Conservation (phyloP, 2,113 vertebrate species). For the Seriola dumerili region DNA sequence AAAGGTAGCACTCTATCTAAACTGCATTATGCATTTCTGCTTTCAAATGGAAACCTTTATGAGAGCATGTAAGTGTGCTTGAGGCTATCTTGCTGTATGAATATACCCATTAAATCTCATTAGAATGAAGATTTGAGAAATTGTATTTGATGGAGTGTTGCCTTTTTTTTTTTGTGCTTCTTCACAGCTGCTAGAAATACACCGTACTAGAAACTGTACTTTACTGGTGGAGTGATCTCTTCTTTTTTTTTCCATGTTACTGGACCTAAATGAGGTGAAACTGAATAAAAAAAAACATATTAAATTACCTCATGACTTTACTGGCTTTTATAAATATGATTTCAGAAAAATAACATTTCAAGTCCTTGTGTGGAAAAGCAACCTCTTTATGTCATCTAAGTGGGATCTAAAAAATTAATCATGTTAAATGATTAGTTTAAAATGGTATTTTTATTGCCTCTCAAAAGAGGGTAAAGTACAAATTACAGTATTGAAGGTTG, state of each 20-base stretch:
- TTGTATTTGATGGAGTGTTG: conserved; percentile 20
- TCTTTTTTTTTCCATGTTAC: conserved; percentile 16
- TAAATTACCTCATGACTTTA: neutral
- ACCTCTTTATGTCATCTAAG: neutral
- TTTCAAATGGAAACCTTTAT: conserved; percentile 18
- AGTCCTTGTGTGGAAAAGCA: neutral
- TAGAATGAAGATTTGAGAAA: conserved; percentile 42
- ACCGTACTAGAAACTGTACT: neutral
- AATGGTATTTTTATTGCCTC: neutral
- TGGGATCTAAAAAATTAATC: neutral
- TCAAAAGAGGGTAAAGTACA: neutral
- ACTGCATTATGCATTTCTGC: conserved; percentile 17
- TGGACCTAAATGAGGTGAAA: neutral
- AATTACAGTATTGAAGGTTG: neutral
- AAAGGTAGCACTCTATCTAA: neutral
- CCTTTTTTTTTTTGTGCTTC: neutral
- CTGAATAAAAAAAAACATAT: neutral
- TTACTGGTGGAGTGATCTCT: neutral
- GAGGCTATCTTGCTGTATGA: conserved; percentile 24
- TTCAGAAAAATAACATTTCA: neutral
- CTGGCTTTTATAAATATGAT: neutral
- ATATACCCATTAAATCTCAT: conserved; percentile 39
- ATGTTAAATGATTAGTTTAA: neutral
- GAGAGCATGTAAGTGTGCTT: neutral
- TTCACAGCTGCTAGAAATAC: neutral